Conservation (phyloP, 2,113 vertebrate species). For the Sciurus niger region DNA sequence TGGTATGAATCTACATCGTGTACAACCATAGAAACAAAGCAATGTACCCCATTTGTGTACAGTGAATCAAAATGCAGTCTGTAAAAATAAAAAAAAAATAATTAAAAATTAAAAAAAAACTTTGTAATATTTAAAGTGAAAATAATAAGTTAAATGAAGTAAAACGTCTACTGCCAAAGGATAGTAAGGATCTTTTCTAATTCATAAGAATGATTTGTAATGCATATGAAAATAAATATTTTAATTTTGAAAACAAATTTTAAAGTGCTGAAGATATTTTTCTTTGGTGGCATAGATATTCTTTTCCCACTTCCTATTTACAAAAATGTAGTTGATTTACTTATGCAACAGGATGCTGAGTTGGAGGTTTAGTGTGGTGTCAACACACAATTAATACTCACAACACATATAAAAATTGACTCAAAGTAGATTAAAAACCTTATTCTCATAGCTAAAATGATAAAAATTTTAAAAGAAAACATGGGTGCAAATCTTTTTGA, state of each 20-base stretch:
- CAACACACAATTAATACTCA: neutral
- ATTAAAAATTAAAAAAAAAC: neutral
- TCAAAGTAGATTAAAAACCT: neutral
- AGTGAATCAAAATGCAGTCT: too few species aligned
- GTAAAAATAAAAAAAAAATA: too few species aligned
- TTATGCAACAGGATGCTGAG: neutral
- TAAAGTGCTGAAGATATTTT: slow-evolving; percentile 19
- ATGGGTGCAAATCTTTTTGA: neutral
- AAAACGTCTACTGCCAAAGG: neutral
- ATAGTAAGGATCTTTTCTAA: neutral
- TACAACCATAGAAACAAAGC: too few species aligned
- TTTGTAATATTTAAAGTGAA: slow-evolving; percentile 29
- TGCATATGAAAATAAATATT: neutral
- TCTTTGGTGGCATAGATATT: neutral
- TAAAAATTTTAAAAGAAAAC: neutral
- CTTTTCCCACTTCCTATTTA: neutral
- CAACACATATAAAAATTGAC: neutral
- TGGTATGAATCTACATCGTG: neutral
- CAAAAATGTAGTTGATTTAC: slow-evolving; percentile 6
- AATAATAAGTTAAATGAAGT: slow-evolving; percentile 34
- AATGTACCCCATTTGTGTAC: too few species aligned
- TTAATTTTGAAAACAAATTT: slow-evolving; percentile 33
- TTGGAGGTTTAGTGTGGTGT: neutral
- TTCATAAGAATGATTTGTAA: neutral
- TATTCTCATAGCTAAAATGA: slow-evolving; percentile 14